These are phyloP conservation scores for Ceratina calcarata DNA, from an alignment of 1,140 invertebrate genomes.

Conservation along the genomic window DNA sequence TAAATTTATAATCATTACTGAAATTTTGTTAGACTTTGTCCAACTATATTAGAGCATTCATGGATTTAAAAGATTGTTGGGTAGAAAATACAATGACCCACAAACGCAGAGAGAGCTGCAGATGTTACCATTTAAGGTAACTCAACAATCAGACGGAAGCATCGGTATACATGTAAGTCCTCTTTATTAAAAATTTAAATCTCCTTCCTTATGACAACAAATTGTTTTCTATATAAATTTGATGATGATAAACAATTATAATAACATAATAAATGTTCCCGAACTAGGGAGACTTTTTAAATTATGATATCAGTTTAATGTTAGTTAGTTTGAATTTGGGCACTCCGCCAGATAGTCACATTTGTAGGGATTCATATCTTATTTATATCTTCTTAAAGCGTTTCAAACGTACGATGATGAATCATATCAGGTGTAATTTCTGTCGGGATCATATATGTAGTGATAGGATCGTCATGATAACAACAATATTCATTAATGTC, in stretches of 20 bases:
- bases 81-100: slow-evolving; percentile 92
- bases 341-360: slow-evolving; percentile 52
- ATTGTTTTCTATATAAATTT: background rate
- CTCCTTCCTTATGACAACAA: background rate
- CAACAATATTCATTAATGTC: background rate
- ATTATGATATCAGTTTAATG: slow-evolving; percentile 13
- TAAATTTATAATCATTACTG: background rate
- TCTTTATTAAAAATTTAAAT: background rate
- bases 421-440: slow-evolving; percentile 17
- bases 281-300: background rate
- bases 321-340: slow-evolving; percentile 48
- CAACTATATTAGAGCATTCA: too few species aligned
- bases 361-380: slow-evolving; percentile 52
- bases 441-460: too few species aligned
- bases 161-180: slow-evolving; percentile 87
- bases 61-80: slow-evolving; percentile 95
- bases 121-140: slow-evolving; percentile 88
- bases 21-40: too few species aligned
- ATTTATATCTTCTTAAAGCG: slow-evolving; percentile 64
- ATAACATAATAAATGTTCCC: slow-evolving; percentile 5
- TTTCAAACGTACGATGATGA: slow-evolving; percentile 39
- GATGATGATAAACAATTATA: background rate
- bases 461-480: background rate
- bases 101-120: slow-evolving; percentile 90
- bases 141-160: slow-evolving; percentile 85